These are phyloP conservation scores for Hydrotaea diabolus DNA, from an alignment of 2,888 invertebrate species.

Conservation along the genomic window DNA sequence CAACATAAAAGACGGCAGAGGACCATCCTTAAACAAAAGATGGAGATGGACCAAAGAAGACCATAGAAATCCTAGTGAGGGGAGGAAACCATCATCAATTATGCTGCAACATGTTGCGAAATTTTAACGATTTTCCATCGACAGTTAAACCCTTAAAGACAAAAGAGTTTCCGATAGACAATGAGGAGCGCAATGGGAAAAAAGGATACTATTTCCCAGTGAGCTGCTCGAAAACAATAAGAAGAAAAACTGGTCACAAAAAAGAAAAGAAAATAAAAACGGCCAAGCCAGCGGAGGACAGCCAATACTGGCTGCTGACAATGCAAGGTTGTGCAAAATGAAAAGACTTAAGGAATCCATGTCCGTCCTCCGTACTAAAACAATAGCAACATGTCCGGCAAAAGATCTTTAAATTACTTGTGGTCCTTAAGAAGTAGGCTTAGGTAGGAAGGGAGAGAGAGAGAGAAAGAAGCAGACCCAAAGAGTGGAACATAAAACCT, in stretches of 20 bases:
- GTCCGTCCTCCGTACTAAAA: neutral
- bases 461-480: too few species aligned
- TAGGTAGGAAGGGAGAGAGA: slow-evolving; percentile 30
- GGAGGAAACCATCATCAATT: slow-evolving; percentile 54
- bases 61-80: neutral
- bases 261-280: too few species aligned
- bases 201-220: slow-evolving; percentile 46
- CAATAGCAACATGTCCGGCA: slow-evolving; percentile 48
- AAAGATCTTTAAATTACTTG: slow-evolving; percentile 66
- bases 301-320: slow-evolving; percentile 31
- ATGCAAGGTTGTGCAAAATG: slow-evolving; percentile 47
- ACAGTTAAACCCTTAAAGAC: slow-evolving; percentile 44
- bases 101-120: slow-evolving; percentile 61
- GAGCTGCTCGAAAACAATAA: neutral
- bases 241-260: slow-evolving; percentile 51
- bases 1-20: neutral
- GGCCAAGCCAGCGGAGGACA: too few species aligned
- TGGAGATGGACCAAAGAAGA: neutral
- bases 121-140: slow-evolving; percentile 29
- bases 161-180: slow-evolving; percentile 56
- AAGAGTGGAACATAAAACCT: slow-evolving; percentile 40
- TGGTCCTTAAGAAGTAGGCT: slow-evolving; percentile 57
- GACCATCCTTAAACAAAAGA: slow-evolving; percentile 47
- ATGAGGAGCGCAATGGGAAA: neutral
- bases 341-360: slow-evolving; percentile 13